Percentiles rank a stretch among this genome's conserved stretches.
phyloP scores from a whole-genome alignment of 2,113 vertebrate species.

The Sapayoa aenigma region DNA sequence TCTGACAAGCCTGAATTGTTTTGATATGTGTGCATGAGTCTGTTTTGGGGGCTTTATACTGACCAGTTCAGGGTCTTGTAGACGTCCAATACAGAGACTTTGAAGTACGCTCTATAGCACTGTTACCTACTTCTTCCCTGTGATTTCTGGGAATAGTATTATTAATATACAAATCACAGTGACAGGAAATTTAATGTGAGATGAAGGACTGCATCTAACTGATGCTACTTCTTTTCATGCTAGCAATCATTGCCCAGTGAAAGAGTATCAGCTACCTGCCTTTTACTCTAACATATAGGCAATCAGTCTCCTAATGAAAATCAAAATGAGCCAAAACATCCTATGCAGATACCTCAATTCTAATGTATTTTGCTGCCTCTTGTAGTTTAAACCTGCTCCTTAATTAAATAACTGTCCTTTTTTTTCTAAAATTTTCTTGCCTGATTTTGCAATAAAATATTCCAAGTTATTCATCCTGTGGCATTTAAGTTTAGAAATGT shows the following conservation, averaged over 20 bases:
- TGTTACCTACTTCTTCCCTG: not conserved
- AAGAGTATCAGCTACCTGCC: not conserved
- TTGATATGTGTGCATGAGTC: rapidly evolving
- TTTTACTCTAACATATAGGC: not conserved
- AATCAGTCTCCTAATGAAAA: not conserved
- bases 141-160: not conserved
- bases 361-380: not conserved
- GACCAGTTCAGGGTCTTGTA: not conserved
- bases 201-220: not conserved
- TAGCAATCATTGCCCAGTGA: not conserved
- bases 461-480: not conserved
- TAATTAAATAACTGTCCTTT: not conserved
- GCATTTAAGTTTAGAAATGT: not conserved
- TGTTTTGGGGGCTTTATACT: not conserved
- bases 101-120: not conserved
- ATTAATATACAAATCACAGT: not conserved
- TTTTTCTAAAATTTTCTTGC: not conserved
- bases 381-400: not conserved
- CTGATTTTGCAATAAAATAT: not conserved
- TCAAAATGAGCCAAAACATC: not conserved
- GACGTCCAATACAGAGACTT: not conserved
- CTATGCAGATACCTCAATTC: not conserved
- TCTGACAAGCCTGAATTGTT: not conserved
- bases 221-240: not conserved
- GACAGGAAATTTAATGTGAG: not conserved